These are phyloP conservation scores for Caenorhabditis japonica DNA, from an alignment of 2,888 invertebrate genomes.

Conservation along the genomic window DNA sequence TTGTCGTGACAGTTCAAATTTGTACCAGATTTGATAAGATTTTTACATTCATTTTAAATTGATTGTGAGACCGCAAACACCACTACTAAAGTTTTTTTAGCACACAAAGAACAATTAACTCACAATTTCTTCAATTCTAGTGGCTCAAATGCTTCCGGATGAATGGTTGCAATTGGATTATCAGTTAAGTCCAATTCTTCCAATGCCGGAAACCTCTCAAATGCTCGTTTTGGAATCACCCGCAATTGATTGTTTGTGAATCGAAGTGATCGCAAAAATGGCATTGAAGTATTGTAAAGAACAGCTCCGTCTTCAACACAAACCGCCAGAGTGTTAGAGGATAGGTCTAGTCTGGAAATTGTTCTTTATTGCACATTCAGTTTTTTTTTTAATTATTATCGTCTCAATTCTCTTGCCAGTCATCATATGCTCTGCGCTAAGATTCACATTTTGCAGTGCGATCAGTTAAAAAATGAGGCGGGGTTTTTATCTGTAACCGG, in stretches of 20 bases:
- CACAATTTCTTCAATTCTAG: slow-evolving; percentile 60
- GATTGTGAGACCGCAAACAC: too few relatives aligned
- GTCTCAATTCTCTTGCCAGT: too few relatives aligned
- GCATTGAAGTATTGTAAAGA: slow-evolving; percentile 66
- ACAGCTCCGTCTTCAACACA: slow-evolving; percentile 69
- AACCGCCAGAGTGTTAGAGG: slow-evolving; percentile 65
- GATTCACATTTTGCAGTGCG: too few relatives aligned
- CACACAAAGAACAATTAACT: too few relatives aligned
- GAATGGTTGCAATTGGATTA: slow-evolving; percentile 67
- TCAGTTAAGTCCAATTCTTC: slow-evolving; percentile 63
- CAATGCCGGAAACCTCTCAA: slow-evolving; percentile 63
- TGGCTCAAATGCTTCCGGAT: slow-evolving; percentile 65
- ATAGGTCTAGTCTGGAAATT: slow-evolving; percentile 53
- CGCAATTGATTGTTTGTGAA: slow-evolving; percentile 60
- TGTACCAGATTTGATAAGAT: too few relatives aligned
- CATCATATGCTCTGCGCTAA: too few relatives aligned
- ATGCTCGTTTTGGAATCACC: slow-evolving; percentile 61
- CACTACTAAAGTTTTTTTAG: too few relatives aligned
- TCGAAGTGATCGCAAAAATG: slow-evolving; percentile 53
- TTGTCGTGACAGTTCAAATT: too few relatives aligned
- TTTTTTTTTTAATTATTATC: too few relatives aligned
- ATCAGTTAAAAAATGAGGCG: too few relatives aligned
- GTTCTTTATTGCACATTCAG: not conserved
- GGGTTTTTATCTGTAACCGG: too few relatives aligned
- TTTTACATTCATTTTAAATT: too few relatives aligned